Evolutionary conservation across 2,113 vertebrate genomes (phyloP).

Genomic region (Xenus cinereus): DNA sequence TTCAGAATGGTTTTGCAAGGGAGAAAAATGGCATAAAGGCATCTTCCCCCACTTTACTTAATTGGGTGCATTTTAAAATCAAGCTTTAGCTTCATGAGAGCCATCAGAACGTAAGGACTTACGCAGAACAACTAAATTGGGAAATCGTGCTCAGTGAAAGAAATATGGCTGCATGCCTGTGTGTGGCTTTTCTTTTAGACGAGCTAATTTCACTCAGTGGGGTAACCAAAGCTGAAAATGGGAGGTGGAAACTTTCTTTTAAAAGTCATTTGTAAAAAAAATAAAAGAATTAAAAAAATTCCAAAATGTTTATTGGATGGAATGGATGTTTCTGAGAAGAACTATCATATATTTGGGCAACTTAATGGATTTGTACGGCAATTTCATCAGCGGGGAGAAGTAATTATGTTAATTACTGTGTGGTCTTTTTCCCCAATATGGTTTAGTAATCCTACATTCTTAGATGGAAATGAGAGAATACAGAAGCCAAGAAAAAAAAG

Average conservation of each 20-base stretch:
- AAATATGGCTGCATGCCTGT: neutral
- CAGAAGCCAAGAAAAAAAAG: neutral
- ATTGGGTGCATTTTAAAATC: neutral
- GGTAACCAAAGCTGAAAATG: neutral
- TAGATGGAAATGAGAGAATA: neutral
- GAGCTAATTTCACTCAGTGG: neutral
- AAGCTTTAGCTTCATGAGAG: neutral
- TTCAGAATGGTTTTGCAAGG: neutral
- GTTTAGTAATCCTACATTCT: neutral
- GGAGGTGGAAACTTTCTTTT: neutral
- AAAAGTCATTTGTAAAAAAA: neutral
- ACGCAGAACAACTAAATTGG: neutral
- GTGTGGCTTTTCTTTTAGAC: neutral
- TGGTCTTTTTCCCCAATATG: neutral
- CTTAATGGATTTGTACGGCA: neutral
- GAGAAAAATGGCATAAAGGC: neutral
- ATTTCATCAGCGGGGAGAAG: neutral
- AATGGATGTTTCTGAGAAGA: neutral
- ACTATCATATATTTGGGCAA: neutral
- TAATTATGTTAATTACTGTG: neutral
- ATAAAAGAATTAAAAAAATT: neutral
- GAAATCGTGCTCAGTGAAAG: neutral
- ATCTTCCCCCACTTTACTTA: neutral
- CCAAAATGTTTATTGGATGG: neutral
- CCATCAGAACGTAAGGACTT: neutral